These are phyloP conservation scores for Chironomus tepperi DNA, from an alignment of 1,140 invertebrate species.

Conservation along the genomic window DNA sequence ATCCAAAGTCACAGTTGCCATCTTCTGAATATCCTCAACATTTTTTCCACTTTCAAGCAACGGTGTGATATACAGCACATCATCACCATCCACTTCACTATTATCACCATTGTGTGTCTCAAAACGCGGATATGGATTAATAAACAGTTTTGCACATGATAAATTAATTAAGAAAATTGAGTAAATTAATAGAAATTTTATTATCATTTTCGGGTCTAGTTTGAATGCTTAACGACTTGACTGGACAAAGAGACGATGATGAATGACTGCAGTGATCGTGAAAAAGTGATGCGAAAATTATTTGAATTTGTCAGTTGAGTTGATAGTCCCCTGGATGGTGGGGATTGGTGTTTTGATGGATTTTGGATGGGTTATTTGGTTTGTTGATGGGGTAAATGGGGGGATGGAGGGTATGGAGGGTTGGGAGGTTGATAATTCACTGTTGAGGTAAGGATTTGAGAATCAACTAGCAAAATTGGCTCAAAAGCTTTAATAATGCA, in stretches of 20 bases:
- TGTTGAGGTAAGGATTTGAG: too few species aligned
- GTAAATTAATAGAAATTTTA: background rate
- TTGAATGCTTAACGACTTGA: too few species aligned
- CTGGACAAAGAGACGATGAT: too few species aligned
- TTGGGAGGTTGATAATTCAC: too few species aligned
- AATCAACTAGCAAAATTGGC: too few species aligned
- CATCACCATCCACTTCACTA: slow-evolving; percentile 40
- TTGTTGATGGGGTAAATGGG: too few species aligned
- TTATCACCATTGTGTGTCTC: slow-evolving; percentile 29
- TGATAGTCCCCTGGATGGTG: too few species aligned
- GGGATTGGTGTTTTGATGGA: too few species aligned
- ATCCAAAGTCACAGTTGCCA: background rate
- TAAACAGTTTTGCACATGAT: background rate
- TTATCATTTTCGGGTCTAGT: background rate
- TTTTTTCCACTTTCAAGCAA: background rate
- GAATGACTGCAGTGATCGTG: background rate
- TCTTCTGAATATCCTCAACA: background rate
- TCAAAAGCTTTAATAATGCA: too few species aligned
- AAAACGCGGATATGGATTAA: slow-evolving; percentile 35
- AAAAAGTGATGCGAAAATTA: background rate
- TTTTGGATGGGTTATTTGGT: too few species aligned
- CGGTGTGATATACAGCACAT: slow-evolving; percentile 38
- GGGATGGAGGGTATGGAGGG: too few species aligned
- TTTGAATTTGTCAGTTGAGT: too few species aligned
- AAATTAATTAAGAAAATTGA: background rate